Percentiles rank a stretch among this genome's conserved stretches.
Evolutionary conservation across 2,113 vertebrate genomes (phyloP).

Genomic region (Boulengeromyrus knoepffleri): DNA sequence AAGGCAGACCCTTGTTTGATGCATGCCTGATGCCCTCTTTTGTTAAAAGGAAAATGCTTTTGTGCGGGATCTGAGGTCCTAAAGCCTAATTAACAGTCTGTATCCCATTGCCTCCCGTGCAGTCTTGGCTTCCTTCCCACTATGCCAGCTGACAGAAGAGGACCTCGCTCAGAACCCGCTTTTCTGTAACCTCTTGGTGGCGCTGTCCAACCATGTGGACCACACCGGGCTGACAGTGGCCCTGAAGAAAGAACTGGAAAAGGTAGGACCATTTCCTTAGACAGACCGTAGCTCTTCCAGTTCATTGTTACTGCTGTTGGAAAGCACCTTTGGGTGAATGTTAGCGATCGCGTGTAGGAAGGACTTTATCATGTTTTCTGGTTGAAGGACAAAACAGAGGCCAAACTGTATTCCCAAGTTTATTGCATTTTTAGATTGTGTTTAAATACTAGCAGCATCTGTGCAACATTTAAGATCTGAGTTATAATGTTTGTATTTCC

Average conservation of each 20-base stretch:
- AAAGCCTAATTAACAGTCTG: neutral
- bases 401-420: neutral
- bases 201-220: constrained; percentile 66
- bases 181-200: constrained; percentile 65
- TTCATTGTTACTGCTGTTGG: neutral
- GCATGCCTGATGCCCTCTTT: neutral
- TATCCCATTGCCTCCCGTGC: neutral
- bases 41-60: neutral
- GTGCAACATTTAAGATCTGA: neutral
- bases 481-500: neutral
- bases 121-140: constrained; percentile 61
- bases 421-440: neutral
- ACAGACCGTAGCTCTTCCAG: neutral
- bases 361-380: neutral
- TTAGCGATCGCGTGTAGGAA: neutral
- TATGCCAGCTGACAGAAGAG: constrained; percentile 62
- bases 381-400: neutral
- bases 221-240: constrained; percentile 58
- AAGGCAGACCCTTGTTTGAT: neutral
- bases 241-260: constrained; percentile 62
- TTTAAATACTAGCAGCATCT: neutral
- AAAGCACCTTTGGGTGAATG: neutral
- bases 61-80: neutral
- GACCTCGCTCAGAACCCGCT: constrained; percentile 65
- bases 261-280: constrained; percentile 50